Conservation (phyloP, 2,113 vertebrate species). For the Benitochromis conjunctus region DNA sequence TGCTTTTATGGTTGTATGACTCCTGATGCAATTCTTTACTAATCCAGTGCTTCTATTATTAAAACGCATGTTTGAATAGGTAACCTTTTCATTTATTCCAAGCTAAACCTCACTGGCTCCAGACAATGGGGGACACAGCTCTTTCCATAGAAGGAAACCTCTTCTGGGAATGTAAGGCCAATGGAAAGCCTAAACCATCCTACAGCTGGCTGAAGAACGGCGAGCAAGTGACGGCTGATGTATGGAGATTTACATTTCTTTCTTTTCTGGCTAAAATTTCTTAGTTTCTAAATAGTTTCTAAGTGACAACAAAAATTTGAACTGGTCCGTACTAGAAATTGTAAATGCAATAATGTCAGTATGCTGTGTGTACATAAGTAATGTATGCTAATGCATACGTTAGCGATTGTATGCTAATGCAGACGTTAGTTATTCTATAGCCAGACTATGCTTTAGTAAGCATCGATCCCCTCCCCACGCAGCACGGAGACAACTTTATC, state of each 20-base stretch:
- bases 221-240: conserved; percentile 77
- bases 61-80: conserved; percentile 31
- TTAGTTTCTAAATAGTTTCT: not conserved
- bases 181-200: conserved; percentile 90
- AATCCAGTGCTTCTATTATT: conserved; percentile 18
- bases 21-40: not conserved
- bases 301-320: not conserved
- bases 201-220: conserved; percentile 92
- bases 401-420: not conserved
- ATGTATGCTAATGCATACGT: not conserved
- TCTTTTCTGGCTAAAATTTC: not conserved
- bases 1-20: not conserved
- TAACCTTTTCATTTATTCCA: conserved; percentile 49
- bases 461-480: not conserved
- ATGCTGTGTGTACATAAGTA: not conserved
- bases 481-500: conserved; percentile 8
- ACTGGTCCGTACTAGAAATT: not conserved
- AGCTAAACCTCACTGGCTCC: conserved; percentile 95
- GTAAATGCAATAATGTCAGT: not conserved
- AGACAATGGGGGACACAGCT: conserved; percentile 78
- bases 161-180: conserved; percentile 89
- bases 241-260: conserved; percentile 38
- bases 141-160: conserved; percentile 84
- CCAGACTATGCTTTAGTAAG: not conserved
- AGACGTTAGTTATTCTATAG: not conserved